Evolutionary conservation across 2,797 vertebrate genomes (phyloP).

Genomic region (Neosalanx taihuensis): DNA sequence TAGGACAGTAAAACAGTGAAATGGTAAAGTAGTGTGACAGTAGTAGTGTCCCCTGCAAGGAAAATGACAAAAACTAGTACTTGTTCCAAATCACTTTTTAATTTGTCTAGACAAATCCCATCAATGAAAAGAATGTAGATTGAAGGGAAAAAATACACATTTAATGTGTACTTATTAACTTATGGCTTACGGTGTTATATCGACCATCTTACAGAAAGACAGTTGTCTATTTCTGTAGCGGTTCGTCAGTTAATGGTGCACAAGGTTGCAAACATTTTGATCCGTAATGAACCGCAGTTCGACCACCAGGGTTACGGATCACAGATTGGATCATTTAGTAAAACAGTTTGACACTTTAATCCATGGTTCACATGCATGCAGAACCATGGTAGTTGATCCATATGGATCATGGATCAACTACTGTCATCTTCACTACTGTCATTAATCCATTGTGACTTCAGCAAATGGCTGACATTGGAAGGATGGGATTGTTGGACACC

Average conservation of each 20-base stretch:
- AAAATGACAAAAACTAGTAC: constrained; percentile 40
- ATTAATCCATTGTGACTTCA: background rate
- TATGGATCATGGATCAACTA: no score
- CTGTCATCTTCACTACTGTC: no score
- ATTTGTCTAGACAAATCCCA: background rate
- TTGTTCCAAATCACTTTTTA: background rate
- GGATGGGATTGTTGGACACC: background rate
- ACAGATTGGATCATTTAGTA: no score
- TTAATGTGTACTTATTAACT: background rate
- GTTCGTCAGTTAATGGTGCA: background rate
- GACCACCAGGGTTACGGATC: no score
- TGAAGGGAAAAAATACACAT: background rate
- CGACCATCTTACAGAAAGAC: background rate
- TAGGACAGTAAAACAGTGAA: background rate
- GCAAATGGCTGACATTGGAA: background rate
- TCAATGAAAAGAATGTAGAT: no score
- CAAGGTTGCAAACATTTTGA: no score
- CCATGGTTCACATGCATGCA: no score
- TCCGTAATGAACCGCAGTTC: no score
- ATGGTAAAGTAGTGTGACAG: background rate
- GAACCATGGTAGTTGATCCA: no score
- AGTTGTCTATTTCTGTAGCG: background rate
- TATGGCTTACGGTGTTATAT: background rate
- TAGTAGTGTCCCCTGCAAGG: constrained; percentile 8
- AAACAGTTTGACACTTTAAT: no score